Percentiles rank a stretch among this genome's conserved stretches.
These are phyloP conservation scores for Eurystomus gularis DNA, from an alignment of 2,113 vertebrate genomes.

Conservation along the genomic window DNA sequence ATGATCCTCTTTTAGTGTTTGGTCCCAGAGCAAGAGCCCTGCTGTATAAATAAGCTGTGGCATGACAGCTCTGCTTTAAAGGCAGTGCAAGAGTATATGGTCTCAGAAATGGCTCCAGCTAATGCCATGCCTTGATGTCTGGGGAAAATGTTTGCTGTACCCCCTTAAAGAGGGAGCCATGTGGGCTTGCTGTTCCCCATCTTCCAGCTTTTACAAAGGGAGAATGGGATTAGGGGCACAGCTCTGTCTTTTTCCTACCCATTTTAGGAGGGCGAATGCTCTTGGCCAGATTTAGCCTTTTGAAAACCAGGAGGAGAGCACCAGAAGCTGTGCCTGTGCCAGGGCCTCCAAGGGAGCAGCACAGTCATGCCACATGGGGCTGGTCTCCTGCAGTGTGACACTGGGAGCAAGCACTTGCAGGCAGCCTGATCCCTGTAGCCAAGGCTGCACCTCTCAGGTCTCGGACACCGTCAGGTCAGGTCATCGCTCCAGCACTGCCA, in stretches of 20 bases:
- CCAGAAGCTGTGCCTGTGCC: neutral
- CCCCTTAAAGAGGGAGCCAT: neutral
- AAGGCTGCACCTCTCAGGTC: neutral
- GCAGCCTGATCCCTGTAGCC: neutral
- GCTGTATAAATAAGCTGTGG: neutral
- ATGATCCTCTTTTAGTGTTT: conserved; percentile 11
- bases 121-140: neutral
- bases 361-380: fast-evolving
- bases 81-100: neutral
- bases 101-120: neutral
- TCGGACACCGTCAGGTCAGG: neutral
- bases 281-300: conserved; percentile 5
- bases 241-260: conserved; percentile 46
- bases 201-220: neutral
- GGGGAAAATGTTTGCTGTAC: neutral
- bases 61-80: neutral
- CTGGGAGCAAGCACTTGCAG: fast-evolving
- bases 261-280: conserved; percentile 42
- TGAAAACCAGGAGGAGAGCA: neutral
- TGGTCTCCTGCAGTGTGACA: neutral
- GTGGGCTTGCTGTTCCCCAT: neutral
- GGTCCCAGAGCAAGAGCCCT: neutral
- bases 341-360: neutral
- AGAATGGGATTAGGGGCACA: neutral
- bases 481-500: neutral